phyloP scores from a whole-genome alignment of 2,888 invertebrate species.

The Philereme vetulata region DNA sequence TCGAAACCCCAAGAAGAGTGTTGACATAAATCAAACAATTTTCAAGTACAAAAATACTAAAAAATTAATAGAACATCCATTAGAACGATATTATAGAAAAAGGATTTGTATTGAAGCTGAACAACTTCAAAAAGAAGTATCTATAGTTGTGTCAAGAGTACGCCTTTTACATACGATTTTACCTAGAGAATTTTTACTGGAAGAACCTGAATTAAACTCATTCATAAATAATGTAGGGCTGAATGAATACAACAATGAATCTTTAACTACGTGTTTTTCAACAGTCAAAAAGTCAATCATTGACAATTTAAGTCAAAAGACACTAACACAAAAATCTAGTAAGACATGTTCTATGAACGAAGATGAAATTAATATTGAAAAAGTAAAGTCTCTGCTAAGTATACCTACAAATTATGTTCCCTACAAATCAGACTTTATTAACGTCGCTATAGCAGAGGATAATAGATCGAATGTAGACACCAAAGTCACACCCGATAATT shows the following conservation, averaged over 20 bases:
- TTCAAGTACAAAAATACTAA: conserved; percentile 38
- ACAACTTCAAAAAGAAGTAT: conserved; percentile 44
- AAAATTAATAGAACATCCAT: conserved; percentile 35
- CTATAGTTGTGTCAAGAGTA: conserved; percentile 48
- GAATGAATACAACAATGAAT: conserved; percentile 37
- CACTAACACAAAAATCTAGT: conserved; percentile 45
- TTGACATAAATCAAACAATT: conserved; percentile 50
- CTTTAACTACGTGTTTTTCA: conserved; percentile 40
- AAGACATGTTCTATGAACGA: conserved; percentile 38
- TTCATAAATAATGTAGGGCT: conserved; percentile 25
- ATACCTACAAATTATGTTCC: conserved; percentile 35
- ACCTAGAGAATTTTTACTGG: conserved; percentile 56
- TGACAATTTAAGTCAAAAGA: conserved; percentile 54
- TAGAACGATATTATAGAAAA: conserved; percentile 47
- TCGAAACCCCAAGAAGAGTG: conserved; percentile 45
- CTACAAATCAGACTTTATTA: conserved; percentile 54
- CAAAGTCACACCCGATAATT: conserved; percentile 22
- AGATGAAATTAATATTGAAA: conserved; percentile 31
- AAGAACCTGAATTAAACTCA: conserved; percentile 33
- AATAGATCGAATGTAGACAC: conserved; percentile 35
- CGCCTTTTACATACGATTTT: conserved; percentile 51
- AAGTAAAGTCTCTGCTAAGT: conserved; percentile 38
- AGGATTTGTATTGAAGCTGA: conserved; percentile 34
- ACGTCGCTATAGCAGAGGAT: conserved; percentile 55
- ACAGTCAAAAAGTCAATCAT: conserved; percentile 41